phyloP scores from a whole-genome alignment of 23 tunicate genomes.

The Oikopleura dioica region DNA sequence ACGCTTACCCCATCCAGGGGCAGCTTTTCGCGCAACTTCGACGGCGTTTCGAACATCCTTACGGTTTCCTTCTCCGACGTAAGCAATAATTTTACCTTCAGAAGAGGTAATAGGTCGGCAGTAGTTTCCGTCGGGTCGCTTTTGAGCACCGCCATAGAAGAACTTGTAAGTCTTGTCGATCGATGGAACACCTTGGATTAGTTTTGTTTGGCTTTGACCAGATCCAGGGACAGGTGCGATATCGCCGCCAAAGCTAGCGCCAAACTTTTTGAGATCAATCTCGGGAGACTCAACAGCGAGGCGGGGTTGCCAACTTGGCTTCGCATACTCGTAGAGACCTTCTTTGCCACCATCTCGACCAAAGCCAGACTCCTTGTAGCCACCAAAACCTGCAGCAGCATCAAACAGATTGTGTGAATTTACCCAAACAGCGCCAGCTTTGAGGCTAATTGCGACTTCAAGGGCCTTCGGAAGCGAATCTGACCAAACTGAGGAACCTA shows the following conservation, averaged over 20 bases:
- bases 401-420: conserved; percentile 72
- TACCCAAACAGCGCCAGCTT: conserved; percentile 96
- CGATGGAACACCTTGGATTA: not conserved
- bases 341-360: conserved; percentile 94
- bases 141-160: conserved; percentile 79
- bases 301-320: conserved; percentile 34
- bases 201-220: not conserved
- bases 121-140: conserved; percentile 74
- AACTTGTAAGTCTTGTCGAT: conserved; percentile 85
- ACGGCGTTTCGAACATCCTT: conserved; percentile 92
- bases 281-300: conserved; percentile 16
- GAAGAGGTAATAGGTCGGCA: conserved; percentile 21
- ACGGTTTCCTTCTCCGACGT: conserved; percentile 26
- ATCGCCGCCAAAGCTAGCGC: conserved; percentile 27
- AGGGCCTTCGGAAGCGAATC: conserved; percentile 71
- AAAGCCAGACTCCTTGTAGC: conserved; percentile 69
- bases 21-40: conserved; percentile 75
- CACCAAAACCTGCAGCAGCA: conserved; percentile 93
- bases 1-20: conserved; percentile 91
- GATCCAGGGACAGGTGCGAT: conserved; percentile 48
- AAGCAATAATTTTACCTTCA: not conserved
- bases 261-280: conserved; percentile 56
- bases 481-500: conserved; percentile 80
- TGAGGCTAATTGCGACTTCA: conserved; percentile 51
- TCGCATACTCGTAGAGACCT: conserved; percentile 71